phyloP scores from a whole-genome alignment of 2,797 vertebrate genomes.

The Eupleurogrammus muticus region DNA sequence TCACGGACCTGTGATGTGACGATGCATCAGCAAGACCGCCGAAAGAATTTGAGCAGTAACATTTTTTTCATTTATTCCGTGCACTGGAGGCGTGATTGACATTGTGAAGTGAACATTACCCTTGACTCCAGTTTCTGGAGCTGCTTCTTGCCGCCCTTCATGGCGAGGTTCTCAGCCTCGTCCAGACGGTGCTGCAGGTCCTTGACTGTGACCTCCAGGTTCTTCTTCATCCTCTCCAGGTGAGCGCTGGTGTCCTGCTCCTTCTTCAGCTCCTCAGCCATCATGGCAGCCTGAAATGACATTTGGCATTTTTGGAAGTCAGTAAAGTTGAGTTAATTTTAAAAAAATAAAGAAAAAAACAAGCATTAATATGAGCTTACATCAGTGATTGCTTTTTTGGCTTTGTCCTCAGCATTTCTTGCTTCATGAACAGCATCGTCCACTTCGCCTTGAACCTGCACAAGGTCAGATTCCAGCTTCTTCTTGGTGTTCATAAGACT shows the following conservation, averaged over 20 bases:
- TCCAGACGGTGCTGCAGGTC: constrained; percentile 90
- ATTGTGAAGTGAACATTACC: constrained; percentile 58
- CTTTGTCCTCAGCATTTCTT: constrained; percentile 91
- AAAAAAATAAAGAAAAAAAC: background rate
- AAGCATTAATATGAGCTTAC: constrained; percentile 81
- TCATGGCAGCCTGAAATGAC: constrained; percentile 85
- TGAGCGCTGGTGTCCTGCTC: constrained; percentile 92
- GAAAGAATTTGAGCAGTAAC: background rate
- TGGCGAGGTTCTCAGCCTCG: constrained; percentile 90
- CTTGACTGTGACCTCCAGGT: constrained; percentile 89
- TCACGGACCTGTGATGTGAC: constrained; percentile 55
- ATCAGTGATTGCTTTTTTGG: constrained; percentile 92
- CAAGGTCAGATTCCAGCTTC: constrained; percentile 88
- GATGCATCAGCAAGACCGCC: background rate
- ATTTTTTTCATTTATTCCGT: background rate
- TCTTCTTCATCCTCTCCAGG: constrained; percentile 93
- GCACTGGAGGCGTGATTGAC: background rate
- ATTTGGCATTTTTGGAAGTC: no score
- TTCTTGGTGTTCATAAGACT: constrained; percentile 84
- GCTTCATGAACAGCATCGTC: constrained; percentile 89
- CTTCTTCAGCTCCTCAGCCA: constrained; percentile 94
- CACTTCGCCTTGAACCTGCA: constrained; percentile 87
- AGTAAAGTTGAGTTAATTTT: background rate
- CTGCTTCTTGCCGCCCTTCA: constrained; percentile 94
- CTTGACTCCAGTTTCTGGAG: constrained; percentile 91